phyloP scores from a whole-genome alignment of 2,113 vertebrate genomes.

The Athene noctua region DNA sequence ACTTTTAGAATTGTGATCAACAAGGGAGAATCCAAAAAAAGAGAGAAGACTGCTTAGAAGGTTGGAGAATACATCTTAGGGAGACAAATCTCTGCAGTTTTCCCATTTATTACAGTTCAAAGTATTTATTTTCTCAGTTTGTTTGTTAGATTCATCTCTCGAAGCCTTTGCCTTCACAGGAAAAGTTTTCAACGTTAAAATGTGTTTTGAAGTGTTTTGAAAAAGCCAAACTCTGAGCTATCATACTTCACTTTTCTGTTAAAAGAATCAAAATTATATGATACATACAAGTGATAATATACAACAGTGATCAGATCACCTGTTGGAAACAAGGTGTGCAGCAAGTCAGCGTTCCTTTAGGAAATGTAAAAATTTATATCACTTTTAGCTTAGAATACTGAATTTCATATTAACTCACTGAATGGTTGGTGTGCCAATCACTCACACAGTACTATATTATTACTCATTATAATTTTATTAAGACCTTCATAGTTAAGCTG shows the following conservation, averaged over 20 bases:
- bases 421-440: fast-evolving
- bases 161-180: neutral
- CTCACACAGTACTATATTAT: neutral
- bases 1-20: neutral
- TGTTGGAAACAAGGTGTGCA: neutral
- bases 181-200: neutral
- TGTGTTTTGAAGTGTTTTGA: neutral
- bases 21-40: neutral
- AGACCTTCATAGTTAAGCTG: neutral
- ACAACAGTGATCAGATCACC: neutral
- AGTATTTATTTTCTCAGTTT: neutral
- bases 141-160: neutral
- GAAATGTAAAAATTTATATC: neutral
- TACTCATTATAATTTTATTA: neutral
- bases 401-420: neutral
- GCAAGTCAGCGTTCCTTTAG: neutral
- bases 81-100: neutral
- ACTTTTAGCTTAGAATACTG: neutral
- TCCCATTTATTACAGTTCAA: neutral
- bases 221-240: neutral
- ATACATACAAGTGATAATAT: neutral
- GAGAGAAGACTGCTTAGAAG: neutral
- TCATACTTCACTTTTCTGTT: neutral
- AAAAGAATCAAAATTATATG: neutral
- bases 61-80: neutral